Evolutionary conservation across 1,140 invertebrate genomes (phyloP).

Genomic region (Drosophila busckii): DNA sequence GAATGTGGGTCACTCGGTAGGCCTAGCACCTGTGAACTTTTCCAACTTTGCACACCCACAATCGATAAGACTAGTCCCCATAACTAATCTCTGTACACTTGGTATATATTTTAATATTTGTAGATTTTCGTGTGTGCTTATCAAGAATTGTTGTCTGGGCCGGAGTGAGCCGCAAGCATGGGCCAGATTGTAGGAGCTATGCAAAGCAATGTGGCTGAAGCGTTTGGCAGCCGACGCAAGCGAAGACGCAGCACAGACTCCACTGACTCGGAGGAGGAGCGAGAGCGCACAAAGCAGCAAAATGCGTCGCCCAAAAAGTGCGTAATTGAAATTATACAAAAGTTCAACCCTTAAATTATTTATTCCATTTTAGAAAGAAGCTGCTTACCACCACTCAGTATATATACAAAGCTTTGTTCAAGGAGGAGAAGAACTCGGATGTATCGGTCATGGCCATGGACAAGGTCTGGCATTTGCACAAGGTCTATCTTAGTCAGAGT

Average conservation of each 20-base stretch:
- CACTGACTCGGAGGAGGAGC: constrained; percentile 31
- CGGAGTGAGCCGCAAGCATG: constrained; percentile 30
- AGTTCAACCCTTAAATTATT: constrained; percentile 1
- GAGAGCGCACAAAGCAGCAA: constrained; percentile 34
- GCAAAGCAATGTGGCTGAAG: constrained; percentile 58
- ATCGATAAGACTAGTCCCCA: too few species aligned
- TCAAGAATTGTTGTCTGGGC: too few species aligned
- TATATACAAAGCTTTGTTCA: constrained; percentile 88
- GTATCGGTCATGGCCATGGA: constrained; percentile 86
- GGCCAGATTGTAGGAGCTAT: constrained; percentile 66
- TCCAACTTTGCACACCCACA: too few species aligned
- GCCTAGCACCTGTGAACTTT: too few species aligned
- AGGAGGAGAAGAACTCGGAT: constrained; percentile 88
- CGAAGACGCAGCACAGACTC: constrained; percentile 64
- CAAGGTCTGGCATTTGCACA: constrained; percentile 88
- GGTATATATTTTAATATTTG: too few species aligned
- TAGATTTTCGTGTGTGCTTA: too few species aligned
- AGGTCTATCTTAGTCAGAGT: constrained; percentile 89
- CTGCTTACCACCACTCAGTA: constrained; percentile 87
- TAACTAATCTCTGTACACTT: too few species aligned
- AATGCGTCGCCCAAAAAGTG: constrained; percentile 66
- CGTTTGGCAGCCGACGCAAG: constrained; percentile 59
- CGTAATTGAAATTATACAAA: not conserved
- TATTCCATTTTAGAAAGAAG: constrained; percentile 81
- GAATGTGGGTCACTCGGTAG: too few species aligned